Conservation (phyloP, 2,797 vertebrate genomes). For the Clamator glandarius region DNA sequence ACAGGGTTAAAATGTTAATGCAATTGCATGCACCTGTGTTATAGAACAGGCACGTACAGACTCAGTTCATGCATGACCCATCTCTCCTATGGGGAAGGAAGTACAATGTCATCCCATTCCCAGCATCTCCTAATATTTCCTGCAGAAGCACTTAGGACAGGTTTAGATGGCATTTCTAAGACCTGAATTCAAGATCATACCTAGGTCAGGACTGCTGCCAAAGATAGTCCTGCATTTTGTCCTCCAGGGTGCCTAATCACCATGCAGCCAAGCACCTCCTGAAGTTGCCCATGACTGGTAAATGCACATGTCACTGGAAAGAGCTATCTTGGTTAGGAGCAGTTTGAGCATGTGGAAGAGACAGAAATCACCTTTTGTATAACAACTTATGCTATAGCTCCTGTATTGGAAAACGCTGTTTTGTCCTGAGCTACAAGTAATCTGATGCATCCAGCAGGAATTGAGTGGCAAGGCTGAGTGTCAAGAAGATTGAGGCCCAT, state of each 20-base stretch:
- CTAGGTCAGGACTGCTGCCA: not conserved
- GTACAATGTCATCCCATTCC: not conserved
- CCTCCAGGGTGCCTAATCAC: not conserved
- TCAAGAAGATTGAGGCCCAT: not conserved
- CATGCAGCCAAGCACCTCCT: not conserved
- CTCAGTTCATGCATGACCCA: not conserved
- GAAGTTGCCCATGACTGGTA: not conserved
- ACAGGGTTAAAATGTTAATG: not conserved
- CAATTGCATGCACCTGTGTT: not conserved
- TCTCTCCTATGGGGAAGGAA: not conserved
- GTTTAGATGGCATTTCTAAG: not conserved
- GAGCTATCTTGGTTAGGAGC: not conserved
- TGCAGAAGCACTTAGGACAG: rapidly evolving
- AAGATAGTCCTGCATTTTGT: not conserved
- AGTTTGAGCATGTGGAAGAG: not conserved
- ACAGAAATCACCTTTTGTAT: not conserved
- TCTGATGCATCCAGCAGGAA: not conserved
- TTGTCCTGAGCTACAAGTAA: not conserved
- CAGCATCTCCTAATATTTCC: not conserved
- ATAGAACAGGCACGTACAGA: not conserved
- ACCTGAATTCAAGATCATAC: not conserved
- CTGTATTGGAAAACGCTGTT: not conserved
- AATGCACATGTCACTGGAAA: not conserved
- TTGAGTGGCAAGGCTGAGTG: not conserved
- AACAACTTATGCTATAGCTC: not conserved